Evolutionary conservation across 2,888 invertebrate genomes (phyloP), one percentile per base, ranked within the genome.

Genomic region (Argyresthia goedartella): DNA sequence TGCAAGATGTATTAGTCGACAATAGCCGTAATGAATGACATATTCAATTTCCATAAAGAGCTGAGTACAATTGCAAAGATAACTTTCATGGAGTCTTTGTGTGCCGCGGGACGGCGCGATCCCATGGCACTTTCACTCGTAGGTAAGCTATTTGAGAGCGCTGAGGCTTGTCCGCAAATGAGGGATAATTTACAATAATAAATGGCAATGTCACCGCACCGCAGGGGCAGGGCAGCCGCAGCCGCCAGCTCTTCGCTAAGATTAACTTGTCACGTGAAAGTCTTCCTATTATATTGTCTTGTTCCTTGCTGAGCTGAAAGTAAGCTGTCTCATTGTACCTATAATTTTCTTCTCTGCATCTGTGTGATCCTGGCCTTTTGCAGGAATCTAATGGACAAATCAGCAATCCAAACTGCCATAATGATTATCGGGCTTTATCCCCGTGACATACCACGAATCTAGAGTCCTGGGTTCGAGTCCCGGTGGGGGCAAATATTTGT

Each of bases 151-250:
- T 72, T 70, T 62, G 66, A 54, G 62, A 53, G 64, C 67, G 62
- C 66, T 66, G 65, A 62, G 56, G 69, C 68, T 58, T 67, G 62
- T 63, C 71, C 64, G 59, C 65, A 63, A 63, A 60, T 58, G 59
- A 57, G 61, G 59, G 50, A 65, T 67, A 68, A 73, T 71, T 67
- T 63, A 63, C 64, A 61, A 61, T 64, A 69, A 67, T 72, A 65
- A 66, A 60, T 61, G 58, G 57, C 58, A 61, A 16, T 25, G 44
- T 14, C 44, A 51, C 15, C 34, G 45, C 51, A 44, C 44, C 44
- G 34, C 25, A 25, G 25, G 34, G 35, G 45, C 51, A 50, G 50
- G 50, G 42, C 42, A 42, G 50, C 8, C 13, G 49, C n/a, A 11
- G 10, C 7, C 11, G 11, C 34, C 48, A 35, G 33, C 48, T 49